Conservation (phyloP, 2,797 vertebrate species). For the Neoniphon sammara region DNA sequence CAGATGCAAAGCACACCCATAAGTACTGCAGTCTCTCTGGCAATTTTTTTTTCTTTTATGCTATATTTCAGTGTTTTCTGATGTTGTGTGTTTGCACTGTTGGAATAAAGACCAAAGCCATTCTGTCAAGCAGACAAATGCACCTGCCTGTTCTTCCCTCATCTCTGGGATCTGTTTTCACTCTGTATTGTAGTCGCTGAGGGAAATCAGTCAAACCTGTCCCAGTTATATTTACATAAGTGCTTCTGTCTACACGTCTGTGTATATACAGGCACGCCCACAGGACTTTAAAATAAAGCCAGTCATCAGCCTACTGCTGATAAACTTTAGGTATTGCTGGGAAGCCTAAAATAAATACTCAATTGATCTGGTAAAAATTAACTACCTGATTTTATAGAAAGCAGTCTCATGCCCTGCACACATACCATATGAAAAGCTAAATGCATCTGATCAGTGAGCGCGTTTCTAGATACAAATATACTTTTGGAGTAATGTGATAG, state of each 20-base stretch:
- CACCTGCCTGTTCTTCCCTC: slow-evolving; percentile 12
- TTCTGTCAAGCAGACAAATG: slow-evolving; percentile 24
- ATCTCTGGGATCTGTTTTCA: not conserved
- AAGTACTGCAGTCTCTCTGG: slow-evolving; percentile 20
- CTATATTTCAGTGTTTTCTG: slow-evolving; percentile 33
- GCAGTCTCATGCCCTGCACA: no score
- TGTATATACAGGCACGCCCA: not conserved
- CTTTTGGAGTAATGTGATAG: not conserved
- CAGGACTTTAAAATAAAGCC: no score
- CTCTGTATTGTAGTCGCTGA: not conserved
- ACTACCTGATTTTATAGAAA: not conserved
- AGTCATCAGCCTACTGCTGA: not conserved
- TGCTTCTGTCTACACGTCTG: not conserved
- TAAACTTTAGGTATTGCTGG: not conserved
- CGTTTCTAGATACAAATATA: not conserved
- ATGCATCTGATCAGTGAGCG: not conserved
- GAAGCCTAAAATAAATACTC: not conserved
- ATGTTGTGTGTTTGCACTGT: slow-evolving; percentile 31
- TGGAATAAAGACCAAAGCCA: slow-evolving; percentile 48
- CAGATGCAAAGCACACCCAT: not conserved
- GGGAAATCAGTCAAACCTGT: not conserved
- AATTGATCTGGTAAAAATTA: not conserved
- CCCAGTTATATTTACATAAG: slow-evolving; percentile 13
- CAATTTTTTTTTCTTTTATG: slow-evolving; percentile 30
- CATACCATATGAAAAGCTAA: no score